A percentile compares a stretch with the other conserved stretches of the same genome.
These are phyloP conservation scores for Cromileptes altivelis DNA, from an alignment of 2,113 vertebrate species.

Conservation along the genomic window DNA sequence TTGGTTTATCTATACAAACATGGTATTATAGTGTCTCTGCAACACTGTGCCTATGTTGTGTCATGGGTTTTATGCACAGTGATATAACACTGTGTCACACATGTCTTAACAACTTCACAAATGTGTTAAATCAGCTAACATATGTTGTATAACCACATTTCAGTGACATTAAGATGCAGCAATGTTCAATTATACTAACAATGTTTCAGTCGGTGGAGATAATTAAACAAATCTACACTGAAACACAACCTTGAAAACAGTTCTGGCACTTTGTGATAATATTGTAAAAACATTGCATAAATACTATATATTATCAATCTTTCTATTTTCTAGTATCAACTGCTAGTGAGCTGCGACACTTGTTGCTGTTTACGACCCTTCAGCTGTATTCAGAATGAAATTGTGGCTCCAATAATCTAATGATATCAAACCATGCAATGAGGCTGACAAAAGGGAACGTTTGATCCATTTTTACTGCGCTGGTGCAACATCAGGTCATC, in stretches of 20 bases:
- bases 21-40: not conserved
- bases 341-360: not conserved
- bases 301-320: not conserved
- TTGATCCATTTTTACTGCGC: slow-evolving; percentile 14
- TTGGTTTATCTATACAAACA: not conserved
- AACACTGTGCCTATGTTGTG: not conserved
- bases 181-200: slow-evolving; percentile 8
- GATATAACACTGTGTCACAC: not conserved
- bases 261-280: not conserved
- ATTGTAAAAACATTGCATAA: not conserved
- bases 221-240: not conserved
- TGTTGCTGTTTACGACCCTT: slow-evolving; percentile 22
- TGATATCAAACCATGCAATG: slow-evolving; percentile 11
- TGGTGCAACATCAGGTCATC: slow-evolving; percentile 23
- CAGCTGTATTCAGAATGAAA: slow-evolving; percentile 19
- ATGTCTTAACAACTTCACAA: not conserved
- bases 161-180: slow-evolving; percentile 1
- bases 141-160: not conserved
- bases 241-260: not conserved
- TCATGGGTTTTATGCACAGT: not conserved
- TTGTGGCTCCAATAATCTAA: not conserved
- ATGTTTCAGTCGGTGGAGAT: not conserved
- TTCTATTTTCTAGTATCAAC: not conserved
- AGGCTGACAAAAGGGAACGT: slow-evolving; percentile 5
- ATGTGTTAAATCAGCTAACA: not conserved